These are phyloP conservation scores for Crotalus viridis DNA, from an alignment of 2,113 vertebrate species.

Conservation along the genomic window DNA sequence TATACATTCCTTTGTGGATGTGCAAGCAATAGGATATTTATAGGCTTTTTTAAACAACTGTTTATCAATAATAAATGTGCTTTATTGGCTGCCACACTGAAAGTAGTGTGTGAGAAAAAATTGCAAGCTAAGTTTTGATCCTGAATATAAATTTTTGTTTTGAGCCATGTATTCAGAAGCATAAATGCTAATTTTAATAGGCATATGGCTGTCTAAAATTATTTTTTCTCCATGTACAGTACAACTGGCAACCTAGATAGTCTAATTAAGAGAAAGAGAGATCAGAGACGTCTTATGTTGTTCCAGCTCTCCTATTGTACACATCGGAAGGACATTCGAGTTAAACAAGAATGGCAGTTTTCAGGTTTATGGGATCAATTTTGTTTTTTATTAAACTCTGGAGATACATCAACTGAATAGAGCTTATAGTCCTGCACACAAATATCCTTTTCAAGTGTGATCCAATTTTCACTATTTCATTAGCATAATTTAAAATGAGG, in stretches of 20 bases:
- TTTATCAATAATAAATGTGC: too few species aligned
- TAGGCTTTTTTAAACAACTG: not conserved
- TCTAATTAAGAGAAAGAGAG: not conserved
- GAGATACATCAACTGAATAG: not conserved
- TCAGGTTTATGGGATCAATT: not conserved
- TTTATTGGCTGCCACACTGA: not conserved
- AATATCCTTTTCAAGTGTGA: not conserved
- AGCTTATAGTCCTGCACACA: not conserved
- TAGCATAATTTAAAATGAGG: not conserved
- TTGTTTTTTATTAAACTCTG: not conserved
- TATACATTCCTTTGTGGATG: not conserved
- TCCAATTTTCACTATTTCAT: not conserved
- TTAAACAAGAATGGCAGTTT: not conserved
- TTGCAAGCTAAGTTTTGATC: not conserved
- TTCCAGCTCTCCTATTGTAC: not conserved
- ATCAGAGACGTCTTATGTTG: not conserved
- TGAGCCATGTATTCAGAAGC: not conserved
- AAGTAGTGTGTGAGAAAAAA: not conserved
- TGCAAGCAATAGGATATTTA: not conserved
- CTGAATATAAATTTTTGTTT: not conserved
- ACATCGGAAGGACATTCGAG: not conserved
- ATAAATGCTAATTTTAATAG: not conserved
- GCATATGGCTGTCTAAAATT: not conserved
- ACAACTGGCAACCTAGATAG: not conserved
- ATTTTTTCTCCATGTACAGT: not conserved